These are phyloP conservation scores for Muscidifurax raptorellus DNA, from an alignment of 1,140 invertebrate genomes.

Conservation along the genomic window DNA sequence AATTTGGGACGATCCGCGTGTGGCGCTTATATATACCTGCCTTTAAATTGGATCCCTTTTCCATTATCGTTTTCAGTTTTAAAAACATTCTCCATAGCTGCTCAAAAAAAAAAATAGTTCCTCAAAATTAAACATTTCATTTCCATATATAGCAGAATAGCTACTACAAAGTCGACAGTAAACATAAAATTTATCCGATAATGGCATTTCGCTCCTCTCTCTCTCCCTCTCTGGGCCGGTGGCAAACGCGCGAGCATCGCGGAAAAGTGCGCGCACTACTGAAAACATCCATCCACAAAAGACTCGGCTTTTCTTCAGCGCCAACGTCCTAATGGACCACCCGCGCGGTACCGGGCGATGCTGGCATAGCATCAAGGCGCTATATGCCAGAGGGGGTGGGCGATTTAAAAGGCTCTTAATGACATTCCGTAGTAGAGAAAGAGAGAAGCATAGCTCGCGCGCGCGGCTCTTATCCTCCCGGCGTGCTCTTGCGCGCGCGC, in stretches of 20 bases:
- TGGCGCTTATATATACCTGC: conserved; percentile 32
- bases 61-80: conserved; percentile 44
- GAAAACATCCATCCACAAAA: conserved; percentile 45
- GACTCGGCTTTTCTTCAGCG: conserved; percentile 63
- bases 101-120: conserved; percentile 19
- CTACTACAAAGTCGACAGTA: background rate
- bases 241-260: background rate
- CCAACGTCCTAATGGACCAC: conserved; percentile 66
- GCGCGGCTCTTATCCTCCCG: background rate
- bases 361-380: background rate
- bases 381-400: conserved; percentile 51
- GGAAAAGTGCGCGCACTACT: background rate
- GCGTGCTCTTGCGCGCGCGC: background rate
- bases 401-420: conserved; percentile 73
- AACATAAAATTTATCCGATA: background rate
- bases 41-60: conserved; percentile 47
- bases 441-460: conserved; percentile 6
- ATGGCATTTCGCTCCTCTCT: background rate
- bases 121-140: background rate
- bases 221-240: no score
- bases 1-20: conserved; percentile 40
- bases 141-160: background rate
- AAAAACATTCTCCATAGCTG: conserved; percentile 38
- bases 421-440: conserved; percentile 63
- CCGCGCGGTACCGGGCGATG: conserved; percentile 58